Percentiles rank a stretch among this genome's conserved stretches.
Conservation (phyloP, 2,113 vertebrate genomes). For the Pantherophis guttatus region DNA sequence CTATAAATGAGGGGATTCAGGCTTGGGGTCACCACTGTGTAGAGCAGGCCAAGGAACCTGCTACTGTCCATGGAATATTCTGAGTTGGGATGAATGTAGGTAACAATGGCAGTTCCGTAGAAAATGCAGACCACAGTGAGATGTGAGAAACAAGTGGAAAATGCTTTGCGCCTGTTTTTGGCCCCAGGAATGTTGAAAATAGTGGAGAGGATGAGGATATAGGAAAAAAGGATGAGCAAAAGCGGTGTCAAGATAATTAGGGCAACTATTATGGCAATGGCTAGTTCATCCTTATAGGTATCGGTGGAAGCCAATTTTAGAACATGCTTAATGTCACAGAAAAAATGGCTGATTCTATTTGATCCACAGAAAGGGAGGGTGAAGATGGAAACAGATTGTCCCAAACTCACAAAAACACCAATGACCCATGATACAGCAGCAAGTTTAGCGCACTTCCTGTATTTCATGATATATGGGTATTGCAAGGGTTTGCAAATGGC, state of each 20-base stretch:
- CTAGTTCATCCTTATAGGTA: conserved; percentile 30
- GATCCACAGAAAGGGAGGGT: conserved; percentile 52
- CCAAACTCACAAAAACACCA: conserved; percentile 28
- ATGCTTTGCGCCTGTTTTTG: conserved; percentile 39
- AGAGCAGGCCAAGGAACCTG: background rate
- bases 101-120: conserved; percentile 39
- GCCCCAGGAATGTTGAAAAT: conserved; percentile 21
- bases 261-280: background rate
- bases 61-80: background rate
- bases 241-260: conserved; percentile 32
- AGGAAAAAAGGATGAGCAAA: conserved; percentile 28
- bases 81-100: conserved; percentile 17
- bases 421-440: no score
- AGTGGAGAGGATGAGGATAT: conserved; percentile 11
- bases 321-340: conserved; percentile 56
- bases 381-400: conserved; percentile 26
- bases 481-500: background rate
- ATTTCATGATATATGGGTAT: background rate
- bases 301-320: conserved; percentile 49
- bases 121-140: conserved; percentile 38
- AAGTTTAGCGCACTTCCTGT: background rate
- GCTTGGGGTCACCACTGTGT: conserved; percentile 9
- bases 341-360: conserved; percentile 50
- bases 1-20: conserved; percentile 37
- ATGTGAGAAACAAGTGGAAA: conserved; percentile 44